Conservation (phyloP, 2,797 vertebrate genomes). For the Pantherophis vulpinus region DNA sequence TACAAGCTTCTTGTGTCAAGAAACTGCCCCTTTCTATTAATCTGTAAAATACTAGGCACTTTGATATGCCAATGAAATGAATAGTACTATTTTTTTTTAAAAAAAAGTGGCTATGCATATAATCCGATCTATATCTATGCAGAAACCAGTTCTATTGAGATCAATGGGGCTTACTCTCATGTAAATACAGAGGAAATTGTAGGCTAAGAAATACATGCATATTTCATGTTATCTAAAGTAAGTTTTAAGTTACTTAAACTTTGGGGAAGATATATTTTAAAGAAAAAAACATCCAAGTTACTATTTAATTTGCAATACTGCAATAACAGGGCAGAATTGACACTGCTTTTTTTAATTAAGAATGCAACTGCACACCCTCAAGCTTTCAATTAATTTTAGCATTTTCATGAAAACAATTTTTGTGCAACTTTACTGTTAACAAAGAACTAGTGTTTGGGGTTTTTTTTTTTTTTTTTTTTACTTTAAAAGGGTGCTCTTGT, state of each 20-base stretch:
- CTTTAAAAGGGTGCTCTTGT: not conserved
- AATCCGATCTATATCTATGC: not conserved
- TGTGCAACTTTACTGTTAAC: not conserved
- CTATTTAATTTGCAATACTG: not conserved
- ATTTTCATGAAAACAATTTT: not conserved
- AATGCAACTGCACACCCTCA: not conserved
- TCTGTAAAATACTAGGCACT: not conserved
- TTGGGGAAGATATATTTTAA: not conserved
- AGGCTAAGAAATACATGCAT: not conserved
- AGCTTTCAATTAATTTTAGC: not conserved
- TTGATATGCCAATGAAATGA: not conserved
- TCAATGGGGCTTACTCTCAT: not conserved
- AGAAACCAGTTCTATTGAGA: not conserved
- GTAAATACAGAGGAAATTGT: not conserved
- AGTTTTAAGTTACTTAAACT: not conserved
- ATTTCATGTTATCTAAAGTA: not conserved
- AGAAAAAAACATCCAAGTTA: not conserved
- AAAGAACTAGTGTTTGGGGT: not conserved
- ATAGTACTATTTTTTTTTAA: not conserved
- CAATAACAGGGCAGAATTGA: not conserved
- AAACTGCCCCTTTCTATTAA: not conserved
- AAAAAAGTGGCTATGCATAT: not conserved
- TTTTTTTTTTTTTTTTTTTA: too few species aligned
- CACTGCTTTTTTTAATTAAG: not conserved
- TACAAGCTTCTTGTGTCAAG: not conserved